Evolutionary conservation across 1,140 invertebrate genomes (phyloP), one percentile per base, ranked within the genome.

Genomic region (Drosophila ficusphila): DNA sequence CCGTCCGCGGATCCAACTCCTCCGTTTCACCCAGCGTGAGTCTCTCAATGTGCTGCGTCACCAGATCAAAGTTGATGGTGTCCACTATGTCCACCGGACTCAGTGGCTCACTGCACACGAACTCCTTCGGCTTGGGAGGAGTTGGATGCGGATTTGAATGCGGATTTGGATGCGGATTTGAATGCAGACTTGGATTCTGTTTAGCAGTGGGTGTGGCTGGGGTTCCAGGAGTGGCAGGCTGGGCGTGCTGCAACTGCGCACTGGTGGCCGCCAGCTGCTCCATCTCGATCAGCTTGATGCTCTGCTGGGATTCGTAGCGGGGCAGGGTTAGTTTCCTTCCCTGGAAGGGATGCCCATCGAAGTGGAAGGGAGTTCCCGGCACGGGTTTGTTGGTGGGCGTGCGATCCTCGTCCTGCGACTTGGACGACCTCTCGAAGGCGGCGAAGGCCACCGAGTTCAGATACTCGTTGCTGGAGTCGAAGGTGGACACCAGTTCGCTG

Each of bases 401-500:
- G 6, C 78, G 75, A 33, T 91, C 83, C 25, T 89, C 83, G 60
- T 91, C 90, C 42, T 69, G 38, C 1, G 53, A 19, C 4, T 62
- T 52, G 4, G 51, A n/a, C 5, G 51, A n/a, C 21, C 51, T 58
- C 42, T 74, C 70, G 5, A 42, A 29, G 5, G 58, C 58, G 4
- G 47, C 36, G 23, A 76, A 79, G 12, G 44, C 54, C 11, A 78
- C 16, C 6, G 74, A 62, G 34, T 79, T 49, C 18, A 86, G 47
- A 27, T 89, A 90, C 14, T 90, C 83, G 25, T 53, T 62, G 64
- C 62, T 81, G n/a, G 76, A 71, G 23, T 89, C 88, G 29, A 90
- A 74, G 3, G 90, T 89, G 49, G 85, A 51, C n/a, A 91, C 90
- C 41, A 91, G 52, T 39, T 91, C 90, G 54, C 67, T 91, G 31